Evolutionary conservation across 2,888 invertebrate genomes (phyloP).

Genomic region (Caenorhabditis macrosperma): DNA sequence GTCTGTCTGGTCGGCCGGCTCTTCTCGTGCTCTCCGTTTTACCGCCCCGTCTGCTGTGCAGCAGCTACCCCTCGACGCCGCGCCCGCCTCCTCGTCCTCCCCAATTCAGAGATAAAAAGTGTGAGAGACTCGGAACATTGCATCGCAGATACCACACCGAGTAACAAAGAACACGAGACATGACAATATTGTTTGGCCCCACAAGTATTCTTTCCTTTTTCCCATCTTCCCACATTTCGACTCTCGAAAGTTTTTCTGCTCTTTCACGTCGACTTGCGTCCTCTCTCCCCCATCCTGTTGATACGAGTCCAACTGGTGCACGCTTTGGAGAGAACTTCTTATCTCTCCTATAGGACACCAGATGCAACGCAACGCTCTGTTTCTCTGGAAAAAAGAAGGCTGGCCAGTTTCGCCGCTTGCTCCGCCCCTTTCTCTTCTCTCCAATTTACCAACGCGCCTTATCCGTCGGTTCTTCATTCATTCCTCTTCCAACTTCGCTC

Average conservation of each 20-base stretch:
- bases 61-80: not conserved
- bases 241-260: not conserved
- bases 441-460: not conserved
- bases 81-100: slow-evolving; percentile 1
- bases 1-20: slow-evolving; percentile 11
- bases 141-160: not conserved
- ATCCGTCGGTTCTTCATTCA: not conserved
- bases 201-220: not conserved
- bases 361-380: not conserved
- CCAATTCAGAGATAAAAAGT: slow-evolving; percentile 31
- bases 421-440: not conserved
- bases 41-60: slow-evolving; percentile 16
- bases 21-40: slow-evolving; percentile 14
- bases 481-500: not conserved
- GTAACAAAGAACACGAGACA: not conserved
- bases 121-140: slow-evolving; percentile 14
- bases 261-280: not conserved
- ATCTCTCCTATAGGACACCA: not conserved
- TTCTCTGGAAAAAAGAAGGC: not conserved
- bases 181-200: not conserved
- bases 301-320: slow-evolving; percentile 1
- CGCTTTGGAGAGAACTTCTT: not conserved
- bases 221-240: not conserved
- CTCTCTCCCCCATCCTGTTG: not conserved
- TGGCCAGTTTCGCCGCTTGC: not conserved